Conservation (phyloP, 2,888 invertebrate genomes). For the Eucriotettix oculatus region DNA sequence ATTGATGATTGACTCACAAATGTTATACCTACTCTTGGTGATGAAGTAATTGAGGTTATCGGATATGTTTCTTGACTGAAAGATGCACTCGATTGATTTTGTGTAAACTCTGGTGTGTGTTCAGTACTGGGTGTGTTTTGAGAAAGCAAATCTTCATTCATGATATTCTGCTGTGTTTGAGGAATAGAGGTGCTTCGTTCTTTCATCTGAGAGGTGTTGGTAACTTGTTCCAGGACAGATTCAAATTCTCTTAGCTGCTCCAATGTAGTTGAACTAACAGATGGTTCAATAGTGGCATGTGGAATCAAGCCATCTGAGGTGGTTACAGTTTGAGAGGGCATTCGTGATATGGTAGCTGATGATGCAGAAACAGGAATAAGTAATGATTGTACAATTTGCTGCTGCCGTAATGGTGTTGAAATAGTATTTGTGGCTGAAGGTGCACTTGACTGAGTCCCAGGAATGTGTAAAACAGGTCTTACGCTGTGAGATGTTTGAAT, state of each 20-base stretch:
- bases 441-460: constrained; percentile 22
- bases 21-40: constrained; percentile 33
- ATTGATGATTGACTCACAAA: constrained; percentile 33
- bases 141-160: constrained; percentile 18
- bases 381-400: constrained; percentile 5
- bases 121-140: constrained; percentile 4
- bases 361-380: neutral
- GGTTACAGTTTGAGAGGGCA: constrained; percentile 15
- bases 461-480: constrained; percentile 37
- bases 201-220: constrained; percentile 29
- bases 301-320: constrained; percentile 17
- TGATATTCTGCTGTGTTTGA: constrained; percentile 13
- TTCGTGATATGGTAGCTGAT: constrained; percentile 20
- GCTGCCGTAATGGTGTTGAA: neutral
- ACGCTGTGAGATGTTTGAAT: constrained; percentile 39
- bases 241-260: constrained; percentile 67
- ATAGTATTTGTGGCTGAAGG: neutral
- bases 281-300: constrained; percentile 30
- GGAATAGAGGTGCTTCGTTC: constrained; percentile 50
- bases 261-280: constrained; percentile 55
- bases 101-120: neutral
- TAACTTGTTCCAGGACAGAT: constrained; percentile 60
- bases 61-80: neutral
- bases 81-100: neutral
- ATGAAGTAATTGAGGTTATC: constrained; percentile 12